Base-by-base conservation (phyloP, 2,888 invertebrate species). In the Phyllotreta cruciferae region DNA sequence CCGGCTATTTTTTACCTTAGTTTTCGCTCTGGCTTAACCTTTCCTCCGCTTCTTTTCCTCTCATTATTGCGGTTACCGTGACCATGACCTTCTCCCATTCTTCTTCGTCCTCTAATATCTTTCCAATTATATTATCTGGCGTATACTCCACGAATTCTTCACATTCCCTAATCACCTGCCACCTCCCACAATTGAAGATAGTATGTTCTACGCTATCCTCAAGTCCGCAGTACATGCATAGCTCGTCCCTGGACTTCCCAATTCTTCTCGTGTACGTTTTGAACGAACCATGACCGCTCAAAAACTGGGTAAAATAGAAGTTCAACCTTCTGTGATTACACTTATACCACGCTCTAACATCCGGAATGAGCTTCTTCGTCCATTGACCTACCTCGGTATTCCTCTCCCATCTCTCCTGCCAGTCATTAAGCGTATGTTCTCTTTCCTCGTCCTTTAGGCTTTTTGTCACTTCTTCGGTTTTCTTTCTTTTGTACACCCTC, bases 351-450 rank as follows among this genome's bases (percentile, higher is more conserved):
- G 13, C 7, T 4, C 13, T 38, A 0, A 54, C 14, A 13, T 44
- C 11, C 1, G 49, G 56, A 14, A 62, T 56, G 9, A 62, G 13
- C 3, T 34, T 39, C 13, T 44, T 61, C 11, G 54, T 61, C 61
- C 47, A 61, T 24, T 45, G 44, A 5, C 47, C 61, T 6, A 10
- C 34, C n/a, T 5, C 14, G 1, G 10, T 8, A 3, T 60, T 41
- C n/a, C 8, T 11, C 0, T 56, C 39, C 67, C 65, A 65, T 36
- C 58, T 63, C 14, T 52, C 39, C 39, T 63, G 66, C 62, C 68
- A 68, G 10, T 41, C 50, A 11, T 54, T 37, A 0, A 54, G 6
- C 0, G 52, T 56, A 1, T 49, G 38, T 10, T 49, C 39, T 6
- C 62, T 50, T 10, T 55, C 52, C 35, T 39, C 50, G 24, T 24